Base-by-base conservation (phyloP, 2,797 vertebrate genomes). In the Liasis olivaceus region DNA sequence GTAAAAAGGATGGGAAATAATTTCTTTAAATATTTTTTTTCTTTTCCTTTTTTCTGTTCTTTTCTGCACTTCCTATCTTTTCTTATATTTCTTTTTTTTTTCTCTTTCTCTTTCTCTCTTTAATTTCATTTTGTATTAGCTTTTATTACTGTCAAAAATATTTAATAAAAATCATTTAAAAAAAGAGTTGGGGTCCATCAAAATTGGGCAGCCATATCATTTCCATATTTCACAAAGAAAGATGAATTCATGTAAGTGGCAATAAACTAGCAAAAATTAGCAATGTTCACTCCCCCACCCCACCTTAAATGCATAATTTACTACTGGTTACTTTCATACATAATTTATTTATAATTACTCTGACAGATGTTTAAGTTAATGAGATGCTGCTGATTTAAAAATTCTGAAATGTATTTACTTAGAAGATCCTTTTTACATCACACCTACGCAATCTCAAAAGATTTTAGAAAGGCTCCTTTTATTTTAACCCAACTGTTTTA, bases 281-380 rank as follows among this genome's bases (percentile, higher is more conserved):
- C 56, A 84, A 72, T 69, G 31, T 6, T 90, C 84, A 47, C 7
- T 84, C 5, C 2, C 5, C 47, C 9, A 20, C 24, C 56, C 3
- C 22, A 87, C 24, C 59, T 86, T 86, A 92, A 92, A 58, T 90
- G 54, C 36, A 77, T 90, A 60, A 87, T 58, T n/a, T n/a, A n/a
- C n/a, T n/a, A n/a, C n/a, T 77, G 26, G 77, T 87, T 4, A 90
- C 56, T 87, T 93, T 66, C 1, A 15, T 81, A 54, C 89, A 93
- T 93, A 89, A 92, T 92, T 92, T 90, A 87, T 87, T 90, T 93
- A 90, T 90, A 90, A 87, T 93, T 89, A 90, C 58, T 72, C 20
- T 90, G 89, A 93, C 89, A 93, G 92, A 90, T 93, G 85, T 93
- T 93, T 93, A 93, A 93, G 64, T 87, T 93, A 92, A 92, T 92